Evolutionary conservation across 2,888 invertebrate species (phyloP), one percentile per base, ranked within the genome.

Genomic region (Drosophila infuscata): DNA sequence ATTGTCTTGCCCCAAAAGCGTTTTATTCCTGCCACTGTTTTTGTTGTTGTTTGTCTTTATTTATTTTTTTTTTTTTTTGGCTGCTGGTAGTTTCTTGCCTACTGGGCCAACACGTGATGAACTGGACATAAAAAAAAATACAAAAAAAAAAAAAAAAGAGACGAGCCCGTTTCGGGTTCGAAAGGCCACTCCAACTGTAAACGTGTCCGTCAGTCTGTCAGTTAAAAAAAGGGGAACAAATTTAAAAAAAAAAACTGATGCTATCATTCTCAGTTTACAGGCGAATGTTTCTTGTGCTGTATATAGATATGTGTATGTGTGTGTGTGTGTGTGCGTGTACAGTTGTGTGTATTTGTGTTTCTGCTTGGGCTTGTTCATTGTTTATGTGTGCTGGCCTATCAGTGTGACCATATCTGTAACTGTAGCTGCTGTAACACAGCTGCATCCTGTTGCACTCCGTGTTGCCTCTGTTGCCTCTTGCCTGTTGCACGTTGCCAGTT

Each of bases 211-310:
- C 69, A 70, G 72, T 53, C 17, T 67, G 72, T 38, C 20, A 33
- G 52, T 12, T 15, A 48, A 58, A 63, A 65, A 63, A 56, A 20
- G 11, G 7, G 4, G 20, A 8, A 46, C 33, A 66, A 61, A 62
- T 64, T 60, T 46, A 49, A 52, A 38, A 41, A 63, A 68, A 74
- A 59, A 65, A 72, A 66, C 54, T 67, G 46, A 53, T 57, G 71
- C 76, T 81, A 76, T 83, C 83, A 79, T 69, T 72, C 75, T 84
- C 82, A 67, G 80, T 69, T 79, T 78, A 77, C 83, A 80, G 81
- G 60, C 73, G 66, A 81, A 75, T 79, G 63, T 79, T n/a, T 61
- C 61, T 69, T 77, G 46, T 64, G 43, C 46, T 61, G 43, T 81
- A 70, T 57, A 54, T 65, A 69, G 30, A 63, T 56, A 17, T 75